A percentile compares a stretch with the other conserved stretches of the same genome.
These are phyloP conservation scores for Toxonevra muliebris DNA, from an alignment of 2,888 invertebrate genomes.

Conservation along the genomic window DNA sequence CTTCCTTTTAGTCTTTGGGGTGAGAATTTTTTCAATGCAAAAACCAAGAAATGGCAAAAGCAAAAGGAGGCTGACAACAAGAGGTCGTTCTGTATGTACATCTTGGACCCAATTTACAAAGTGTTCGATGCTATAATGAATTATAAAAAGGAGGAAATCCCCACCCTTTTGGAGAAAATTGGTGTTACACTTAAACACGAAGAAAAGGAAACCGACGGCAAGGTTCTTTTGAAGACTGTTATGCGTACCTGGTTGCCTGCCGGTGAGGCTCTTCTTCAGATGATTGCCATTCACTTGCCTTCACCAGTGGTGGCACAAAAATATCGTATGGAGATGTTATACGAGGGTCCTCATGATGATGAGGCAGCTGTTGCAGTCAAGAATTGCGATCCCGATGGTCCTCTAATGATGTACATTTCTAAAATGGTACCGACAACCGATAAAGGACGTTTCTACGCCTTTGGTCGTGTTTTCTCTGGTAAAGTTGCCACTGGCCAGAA, in stretches of 20 bases:
- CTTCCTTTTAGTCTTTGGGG: conserved; percentile 81
- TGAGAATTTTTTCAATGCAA: conserved; percentile 97
- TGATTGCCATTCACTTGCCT: conserved; percentile 99
- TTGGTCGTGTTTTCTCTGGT: conserved; percentile 99
- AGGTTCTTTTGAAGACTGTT: conserved; percentile 93
- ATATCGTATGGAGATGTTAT: conserved; percentile 99
- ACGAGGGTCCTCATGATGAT: conserved; percentile 98
- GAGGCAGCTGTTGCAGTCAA: conserved; percentile 91
- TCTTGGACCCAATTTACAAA: conserved; percentile 98
- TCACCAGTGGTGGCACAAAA: conserved; percentile 99
- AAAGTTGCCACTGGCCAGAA: conserved; percentile 90
- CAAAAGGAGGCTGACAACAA: conserved; percentile 90
- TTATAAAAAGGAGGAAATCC: conserved; percentile 94
- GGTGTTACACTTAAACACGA: conserved; percentile 92
- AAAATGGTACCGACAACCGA: conserved; percentile 99
- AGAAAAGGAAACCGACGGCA: conserved; percentile 96
- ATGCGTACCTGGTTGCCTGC: conserved; percentile 99
- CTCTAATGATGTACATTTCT: conserved; percentile 99
- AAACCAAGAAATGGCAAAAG: conserved; percentile 98
- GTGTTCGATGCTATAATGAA: conserved; percentile 85
- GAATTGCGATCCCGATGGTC: conserved; percentile 95
- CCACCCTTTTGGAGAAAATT: conserved; percentile 86
- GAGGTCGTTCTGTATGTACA: conserved; percentile 98
- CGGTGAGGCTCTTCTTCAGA: conserved; percentile 99
- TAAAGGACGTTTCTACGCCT: conserved; percentile 99